Conservation (phyloP, 35 echinoderm and acorn worm species). For the Nesometra sesokonis region DNA sequence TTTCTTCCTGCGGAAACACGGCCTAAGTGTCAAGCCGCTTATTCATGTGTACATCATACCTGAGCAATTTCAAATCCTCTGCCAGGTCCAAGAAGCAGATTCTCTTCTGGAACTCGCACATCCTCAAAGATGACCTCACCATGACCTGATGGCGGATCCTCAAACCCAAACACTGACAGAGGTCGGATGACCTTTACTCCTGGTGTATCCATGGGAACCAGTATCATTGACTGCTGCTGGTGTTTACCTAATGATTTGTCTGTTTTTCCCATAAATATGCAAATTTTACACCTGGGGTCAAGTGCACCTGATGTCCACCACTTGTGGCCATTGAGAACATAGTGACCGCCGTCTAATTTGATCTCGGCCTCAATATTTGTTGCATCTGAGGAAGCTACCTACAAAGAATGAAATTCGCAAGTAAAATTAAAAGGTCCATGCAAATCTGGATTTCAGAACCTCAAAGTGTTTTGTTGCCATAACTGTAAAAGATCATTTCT, state of each 20-base stretch:
- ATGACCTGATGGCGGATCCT: slow-evolving; percentile 82
- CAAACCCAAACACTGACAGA: slow-evolving; percentile 80
- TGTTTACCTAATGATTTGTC: slow-evolving; percentile 48
- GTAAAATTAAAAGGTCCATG: too few relatives aligned
- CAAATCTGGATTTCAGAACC: too few relatives aligned
- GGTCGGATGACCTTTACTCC: slow-evolving; percentile 63
- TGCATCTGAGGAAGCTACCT: slow-evolving; percentile 97
- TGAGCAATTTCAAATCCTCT: slow-evolving; percentile 99
- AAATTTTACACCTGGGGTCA: slow-evolving; percentile 76
- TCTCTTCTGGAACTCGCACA: slow-evolving; percentile 70
- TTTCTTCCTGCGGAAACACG: too few relatives aligned
- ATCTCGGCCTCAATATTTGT: slow-evolving; percentile 85
- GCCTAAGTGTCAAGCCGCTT: too few relatives aligned
- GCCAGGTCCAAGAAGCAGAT: slow-evolving; percentile 76
- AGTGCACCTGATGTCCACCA: slow-evolving; percentile 98
- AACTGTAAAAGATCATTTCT: too few relatives aligned
- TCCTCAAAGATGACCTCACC: slow-evolving; percentile 78
- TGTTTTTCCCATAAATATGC: slow-evolving; percentile 99
- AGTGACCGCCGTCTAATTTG: slow-evolving; percentile 37
- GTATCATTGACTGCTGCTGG: slow-evolving; percentile 89
- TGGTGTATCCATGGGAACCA: slow-evolving; percentile 87
- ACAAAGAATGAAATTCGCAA: not conserved
- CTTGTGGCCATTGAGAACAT: slow-evolving; percentile 69
- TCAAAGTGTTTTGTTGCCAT: too few relatives aligned
- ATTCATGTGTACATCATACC: slow-evolving; percentile 26